Base-by-base conservation (phyloP, 2,113 vertebrate species). In the Panthera uncia region DNA sequence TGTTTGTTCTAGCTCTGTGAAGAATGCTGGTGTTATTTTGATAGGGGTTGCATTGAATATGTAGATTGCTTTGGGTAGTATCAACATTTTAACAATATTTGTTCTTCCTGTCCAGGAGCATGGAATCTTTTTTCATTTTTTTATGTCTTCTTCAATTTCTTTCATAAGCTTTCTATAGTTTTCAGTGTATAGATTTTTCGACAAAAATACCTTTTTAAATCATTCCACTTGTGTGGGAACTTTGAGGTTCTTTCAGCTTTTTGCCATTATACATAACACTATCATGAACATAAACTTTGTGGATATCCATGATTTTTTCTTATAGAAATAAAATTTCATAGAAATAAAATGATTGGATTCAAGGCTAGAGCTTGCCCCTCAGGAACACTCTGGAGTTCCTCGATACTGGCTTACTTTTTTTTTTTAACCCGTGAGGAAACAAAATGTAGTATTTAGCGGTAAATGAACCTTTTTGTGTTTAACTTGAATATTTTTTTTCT, bases 371-470 rank as follows among this genome's bases (percentile, higher is more conserved):
- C 45, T 96, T 80, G 10, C n/a, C 10, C 45, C 31, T 88, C 48
- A 88, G 65, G 69, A 92, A 65, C 18, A 33, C 14, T 63, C 65
- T 74, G 79, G 81, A 66, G 5, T 82, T 91, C 31, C 41, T 41
- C 14, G 78, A 48, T 41, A 63, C 41, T 89, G 48, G 33, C 66
- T 93, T 68, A 18, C 14, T 85, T 65, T 81, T 82, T 89, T 31
- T 65, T 61, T 33, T 78, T 50, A 41, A 93, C 89, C 21, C 16
- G 23, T 52, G 21, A 79, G 21, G 68, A 90, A 86, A 95, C 14
- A 79, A 91, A 87, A 89, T 69, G 25, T 91, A 18, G 94, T 85
- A 52, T 94, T 93, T 93, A 84, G 80, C 89, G 69, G 33, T 79
- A 73, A 91, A 38, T 83, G 50, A 89, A 13, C 2, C 21, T 36